A percentile compares a stretch with the other conserved stretches of the same genome.
These are phyloP conservation scores for Selenia dentaria DNA, from an alignment of 2,888 invertebrate species.

Conservation along the genomic window DNA sequence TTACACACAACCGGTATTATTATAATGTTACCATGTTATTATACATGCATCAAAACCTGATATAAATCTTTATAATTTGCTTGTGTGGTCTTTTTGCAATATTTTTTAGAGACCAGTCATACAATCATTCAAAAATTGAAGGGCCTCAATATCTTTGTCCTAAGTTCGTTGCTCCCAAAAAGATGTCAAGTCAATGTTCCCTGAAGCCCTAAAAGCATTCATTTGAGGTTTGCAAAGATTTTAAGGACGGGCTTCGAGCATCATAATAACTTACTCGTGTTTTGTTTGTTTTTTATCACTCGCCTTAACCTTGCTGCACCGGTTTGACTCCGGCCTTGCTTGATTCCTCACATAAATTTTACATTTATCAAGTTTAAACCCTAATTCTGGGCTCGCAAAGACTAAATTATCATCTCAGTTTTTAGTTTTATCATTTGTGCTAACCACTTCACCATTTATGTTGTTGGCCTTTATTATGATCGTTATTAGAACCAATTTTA, in stretches of 20 bases:
- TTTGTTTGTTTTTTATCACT: constrained; percentile 59
- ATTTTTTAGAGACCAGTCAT: constrained; percentile 27
- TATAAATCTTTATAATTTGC: constrained; percentile 9
- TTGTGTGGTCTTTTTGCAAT: constrained; percentile 5
- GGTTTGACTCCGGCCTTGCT: constrained; percentile 59
- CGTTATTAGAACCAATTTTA: constrained; percentile 33
- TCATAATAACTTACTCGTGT: constrained; percentile 44
- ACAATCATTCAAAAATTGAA: constrained; percentile 31
- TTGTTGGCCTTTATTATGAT: constrained; percentile 32
- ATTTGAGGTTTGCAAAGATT: constrained; percentile 26
- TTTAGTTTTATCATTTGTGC: constrained; percentile 23
- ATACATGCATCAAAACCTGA: constrained; percentile 7
- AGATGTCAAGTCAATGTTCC: constrained; percentile 30
- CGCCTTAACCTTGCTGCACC: constrained; percentile 65
- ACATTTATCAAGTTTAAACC: constrained; percentile 12
- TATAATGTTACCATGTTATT: constrained; percentile 3
- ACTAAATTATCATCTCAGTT: background rate
- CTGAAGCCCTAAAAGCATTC: constrained; percentile 22
- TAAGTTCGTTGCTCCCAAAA: constrained; percentile 26
- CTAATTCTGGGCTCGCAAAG: constrained; percentile 10
- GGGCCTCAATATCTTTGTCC: constrained; percentile 32
- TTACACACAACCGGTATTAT: constrained; percentile 18
- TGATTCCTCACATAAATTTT: constrained; percentile 11
- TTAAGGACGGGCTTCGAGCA: constrained; percentile 35
- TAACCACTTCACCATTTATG: constrained; percentile 23